These are phyloP conservation scores for Papilio glaucus DNA, from an alignment of 1,140 invertebrate species.

Conservation along the genomic window DNA sequence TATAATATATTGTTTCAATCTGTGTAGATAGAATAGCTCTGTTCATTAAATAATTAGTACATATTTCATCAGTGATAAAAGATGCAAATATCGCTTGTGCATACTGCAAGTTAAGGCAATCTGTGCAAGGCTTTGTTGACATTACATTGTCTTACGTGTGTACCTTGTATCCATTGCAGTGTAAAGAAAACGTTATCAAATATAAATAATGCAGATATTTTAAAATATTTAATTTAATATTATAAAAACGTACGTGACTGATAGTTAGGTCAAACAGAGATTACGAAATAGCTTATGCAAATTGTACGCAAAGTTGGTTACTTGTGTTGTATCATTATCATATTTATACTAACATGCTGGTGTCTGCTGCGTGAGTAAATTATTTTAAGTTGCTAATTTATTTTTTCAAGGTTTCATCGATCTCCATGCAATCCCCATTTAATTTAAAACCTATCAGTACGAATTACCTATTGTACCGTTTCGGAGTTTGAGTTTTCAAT, in stretches of 20 bases:
- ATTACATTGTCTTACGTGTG: constrained; percentile 3
- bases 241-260: neutral
- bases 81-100: neutral
- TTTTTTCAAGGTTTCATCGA: too few species aligned
- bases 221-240: neutral
- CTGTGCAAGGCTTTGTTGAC: constrained; percentile 5
- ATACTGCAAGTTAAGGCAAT: neutral
- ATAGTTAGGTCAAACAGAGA: constrained; percentile 14
- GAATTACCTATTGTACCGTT: too few species aligned
- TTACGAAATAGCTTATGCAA: constrained; percentile 16
- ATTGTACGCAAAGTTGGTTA: neutral
- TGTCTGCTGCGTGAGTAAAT: neutral
- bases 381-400: too few species aligned
- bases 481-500: too few species aligned
- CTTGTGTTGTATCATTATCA: neutral
- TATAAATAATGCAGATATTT: constrained; percentile 19
- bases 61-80: neutral
- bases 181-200: constrained; percentile 1
- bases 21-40: neutral
- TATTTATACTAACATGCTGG: constrained; percentile 4
- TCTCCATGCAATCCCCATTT: too few species aligned
- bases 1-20: constrained; percentile 24
- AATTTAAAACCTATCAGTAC: too few species aligned
- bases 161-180: neutral
- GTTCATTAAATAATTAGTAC: neutral